These are phyloP conservation scores for Bucorvus abyssinicus DNA, from an alignment of 2,797 vertebrate genomes.

Conservation along the genomic window DNA sequence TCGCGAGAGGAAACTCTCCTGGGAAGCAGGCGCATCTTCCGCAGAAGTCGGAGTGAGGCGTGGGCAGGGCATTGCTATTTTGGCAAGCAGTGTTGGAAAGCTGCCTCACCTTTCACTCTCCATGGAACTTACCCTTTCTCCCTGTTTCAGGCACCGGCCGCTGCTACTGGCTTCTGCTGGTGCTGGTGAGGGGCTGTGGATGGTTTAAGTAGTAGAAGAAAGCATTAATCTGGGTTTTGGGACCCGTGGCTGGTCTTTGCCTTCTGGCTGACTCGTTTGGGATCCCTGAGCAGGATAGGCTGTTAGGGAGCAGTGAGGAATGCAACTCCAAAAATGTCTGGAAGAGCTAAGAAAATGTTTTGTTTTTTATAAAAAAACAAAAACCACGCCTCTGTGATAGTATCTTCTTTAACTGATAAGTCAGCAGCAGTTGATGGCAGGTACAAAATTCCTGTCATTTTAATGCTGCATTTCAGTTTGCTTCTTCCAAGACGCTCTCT, in stretches of 20 bases:
- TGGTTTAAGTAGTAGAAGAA: neutral
- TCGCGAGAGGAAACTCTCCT: slow-evolving; percentile 43
- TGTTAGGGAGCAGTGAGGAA: neutral
- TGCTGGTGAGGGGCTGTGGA: neutral
- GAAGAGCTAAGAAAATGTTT: neutral
- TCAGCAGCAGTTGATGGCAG: neutral
- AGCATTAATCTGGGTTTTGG: neutral
- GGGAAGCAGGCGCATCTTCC: slow-evolving; percentile 39
- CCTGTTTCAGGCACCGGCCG: neutral
- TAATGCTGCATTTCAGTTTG: neutral
- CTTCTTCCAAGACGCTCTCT: neutral
- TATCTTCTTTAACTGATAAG: neutral
- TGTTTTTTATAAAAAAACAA: neutral
- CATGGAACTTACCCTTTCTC: slow-evolving; percentile 51
- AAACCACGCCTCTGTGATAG: neutral
- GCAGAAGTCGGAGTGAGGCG: neutral
- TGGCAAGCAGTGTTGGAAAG: slow-evolving; percentile 51
- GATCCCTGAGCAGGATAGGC: neutral
- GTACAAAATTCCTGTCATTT: neutral
- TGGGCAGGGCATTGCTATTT: slow-evolving; percentile 24
- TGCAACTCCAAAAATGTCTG: neutral
- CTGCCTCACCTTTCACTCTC: slow-evolving; percentile 59
- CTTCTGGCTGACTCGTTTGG: neutral
- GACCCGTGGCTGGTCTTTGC: neutral
- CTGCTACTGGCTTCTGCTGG: neutral